Percentiles rank a stretch among this genome's conserved stretches.
phyloP scores from a whole-genome alignment of 2,797 vertebrate species.

The Varecia variegata region DNA sequence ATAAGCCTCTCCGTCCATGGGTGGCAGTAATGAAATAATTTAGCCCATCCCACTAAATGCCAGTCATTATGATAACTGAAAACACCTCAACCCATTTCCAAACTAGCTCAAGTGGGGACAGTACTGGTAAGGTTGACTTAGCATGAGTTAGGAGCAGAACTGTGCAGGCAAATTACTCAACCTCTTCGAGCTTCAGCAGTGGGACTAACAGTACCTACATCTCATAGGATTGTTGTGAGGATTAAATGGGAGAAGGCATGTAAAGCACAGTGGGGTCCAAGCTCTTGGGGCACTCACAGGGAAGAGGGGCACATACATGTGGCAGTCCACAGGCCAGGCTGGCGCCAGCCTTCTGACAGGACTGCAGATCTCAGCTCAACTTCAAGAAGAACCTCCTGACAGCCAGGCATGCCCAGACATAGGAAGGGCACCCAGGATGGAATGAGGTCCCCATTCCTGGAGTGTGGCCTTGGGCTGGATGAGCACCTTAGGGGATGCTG shows the following conservation, averaged over 20 bases:
- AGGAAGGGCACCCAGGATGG: not conserved
- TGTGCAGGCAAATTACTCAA: not conserved
- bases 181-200: not conserved
- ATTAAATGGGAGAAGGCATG: not conserved
- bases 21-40: not conserved
- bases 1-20: not conserved
- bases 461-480: not conserved
- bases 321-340: not conserved
- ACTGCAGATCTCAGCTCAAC: not conserved
- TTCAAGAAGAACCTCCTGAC: not conserved
- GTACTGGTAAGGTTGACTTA: not conserved
- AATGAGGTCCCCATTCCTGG: not conserved
- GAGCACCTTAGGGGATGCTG: not conserved
- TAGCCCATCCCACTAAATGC: not conserved
- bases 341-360: not conserved
- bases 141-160: not conserved
- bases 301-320: not conserved
- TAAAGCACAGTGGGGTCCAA: not conserved
- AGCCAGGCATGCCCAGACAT: not conserved
- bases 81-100: not conserved
- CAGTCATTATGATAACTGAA: not conserved
- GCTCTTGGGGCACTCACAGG: not conserved
- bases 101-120: not conserved
- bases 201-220: not conserved
- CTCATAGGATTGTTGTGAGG: not conserved